Base-by-base conservation (phyloP, 2,113 vertebrate species). In the Rhabdomys dilectus region DNA sequence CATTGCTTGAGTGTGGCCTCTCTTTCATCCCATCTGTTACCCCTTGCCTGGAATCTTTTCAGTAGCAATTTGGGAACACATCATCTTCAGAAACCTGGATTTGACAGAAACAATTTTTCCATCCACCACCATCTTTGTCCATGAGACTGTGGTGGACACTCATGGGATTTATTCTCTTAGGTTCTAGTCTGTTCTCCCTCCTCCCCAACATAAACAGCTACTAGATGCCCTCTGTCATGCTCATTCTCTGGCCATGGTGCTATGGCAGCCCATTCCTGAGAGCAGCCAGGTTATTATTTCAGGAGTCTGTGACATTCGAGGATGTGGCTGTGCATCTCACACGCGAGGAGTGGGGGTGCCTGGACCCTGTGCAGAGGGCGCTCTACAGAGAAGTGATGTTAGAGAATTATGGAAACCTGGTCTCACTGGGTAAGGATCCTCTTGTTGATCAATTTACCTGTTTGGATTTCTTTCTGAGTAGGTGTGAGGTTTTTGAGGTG, bases 371-470 rank as follows among this genome's bases (percentile, higher is more conserved):
- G 96, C 97, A 98, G 97, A 98, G 97, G 95, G 95, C 97, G 86
- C 97, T 98, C 97, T 98, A 98, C 97, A 97, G 97, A 98, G 97
- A 98, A 98, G 97, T 98, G 96, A 98, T 97, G 97, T 97, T 98
- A 98, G 97, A 98, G 72, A 98, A 98, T 97, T 98, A 97, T 95
- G 97, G 97, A 96, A 97, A 97, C 97, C 95, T 98, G 96, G 95
- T 98, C 58, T 97, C 97, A 48, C 88, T 98, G 96, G 97, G 97
- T 98, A 97, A 98, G 97, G 96, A 97, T 72, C 62, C 45, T 88
- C 73, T 93, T 93, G 75, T 77, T 94, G 85, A 88, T 94, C 73
- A 68, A 56, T 78, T 95, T 91, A 84, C 70, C 15, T 89, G 1
- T 88, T 89, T 92, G 82, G 89, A 58, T 84, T 93, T 95, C 80